Evolutionary conservation across 2,888 invertebrate species (phyloP).

Genomic region (Psylliodes chrysocephalus): DNA sequence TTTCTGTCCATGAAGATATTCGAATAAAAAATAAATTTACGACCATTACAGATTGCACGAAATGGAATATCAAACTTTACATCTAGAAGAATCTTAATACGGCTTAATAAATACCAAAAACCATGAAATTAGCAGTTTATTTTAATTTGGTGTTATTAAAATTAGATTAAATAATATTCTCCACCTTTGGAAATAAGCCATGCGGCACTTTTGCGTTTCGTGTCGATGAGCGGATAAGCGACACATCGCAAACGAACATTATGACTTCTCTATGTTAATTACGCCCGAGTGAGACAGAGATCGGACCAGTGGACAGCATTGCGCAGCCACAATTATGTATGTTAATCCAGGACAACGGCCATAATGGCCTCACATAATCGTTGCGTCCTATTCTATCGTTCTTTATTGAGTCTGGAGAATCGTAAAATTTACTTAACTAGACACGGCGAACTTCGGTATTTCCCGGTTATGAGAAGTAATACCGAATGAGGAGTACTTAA

Average conservation of each 20-base stretch:
- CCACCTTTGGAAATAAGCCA: constrained; percentile 25
- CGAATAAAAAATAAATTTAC: no score
- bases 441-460: constrained; percentile 24
- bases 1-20: no score
- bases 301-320: constrained; percentile 43
- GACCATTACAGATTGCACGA: no score
- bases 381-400: constrained; percentile 47
- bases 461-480: constrained; percentile 25
- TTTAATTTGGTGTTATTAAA: no score
- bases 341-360: constrained; percentile 52
- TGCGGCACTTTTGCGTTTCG: constrained; percentile 36
- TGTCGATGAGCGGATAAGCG: constrained; percentile 40
- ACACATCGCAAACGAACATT: constrained; percentile 53
- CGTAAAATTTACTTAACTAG: constrained; percentile 50
- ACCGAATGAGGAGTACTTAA: constrained; percentile 30
- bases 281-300: constrained; percentile 37
- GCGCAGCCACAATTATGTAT: constrained; percentile 57
- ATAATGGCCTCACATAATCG: constrained; percentile 52
- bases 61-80: no score
- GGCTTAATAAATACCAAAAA: no score
- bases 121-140: no score
- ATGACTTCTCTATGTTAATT: constrained; percentile 57
- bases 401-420: constrained; percentile 43
- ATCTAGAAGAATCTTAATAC: no score
- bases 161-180: no score